Base-by-base conservation (phyloP, 2,888 invertebrate genomes). In the Dicyrtomina minuta region DNA sequence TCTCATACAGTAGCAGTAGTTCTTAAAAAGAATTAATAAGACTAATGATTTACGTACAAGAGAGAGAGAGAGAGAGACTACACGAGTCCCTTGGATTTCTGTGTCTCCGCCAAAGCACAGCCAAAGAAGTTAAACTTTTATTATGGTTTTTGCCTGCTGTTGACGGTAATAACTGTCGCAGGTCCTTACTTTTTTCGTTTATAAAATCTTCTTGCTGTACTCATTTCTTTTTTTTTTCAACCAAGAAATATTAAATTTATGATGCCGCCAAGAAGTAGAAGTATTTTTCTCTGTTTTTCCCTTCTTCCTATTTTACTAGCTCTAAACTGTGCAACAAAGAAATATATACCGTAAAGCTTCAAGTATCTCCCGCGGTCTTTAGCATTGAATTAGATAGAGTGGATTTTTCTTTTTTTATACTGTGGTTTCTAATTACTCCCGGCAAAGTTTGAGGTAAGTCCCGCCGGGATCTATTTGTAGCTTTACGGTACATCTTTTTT, bases 21-120 rank as follows among this genome's bases (percentile, higher is more conserved):
- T 33, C 33, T 68, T 17, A 62, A 68, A 68, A 44, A 62, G 68
- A 68, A 62, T 68, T 68, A 62, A 68, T 68, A 62, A 56, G 15
- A 46, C 61, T 68, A 62, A 61, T 62, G 62, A 62, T 68, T 68
- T 68, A 55, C 53, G 60, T 53, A 68, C 33, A 33, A n/a, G n/a
- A n/a, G n/a, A n/a, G n/a, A n/a, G n/a, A n/a, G n/a, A 53, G 55
- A 12, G 20, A 53, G 41, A 58, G 17, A 8, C 27, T 46, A 17
- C 53, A 53, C 41, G 12, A 1, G n/a, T 5, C 17, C 12, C 8
- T 41, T 58, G 15, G 15, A 44, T 17, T 44, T 60, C 17, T 8
- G 33, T 8, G 8, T 33, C 33, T 33, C 33, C 33, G 33, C 33
- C 33, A 49, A 61, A 61, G 24, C n/a, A n/a, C n/a, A n/a, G n/a